Evolutionary conservation across 1,140 invertebrate genomes (phyloP).

Genomic region (Chionoecetes opilio): DNA sequence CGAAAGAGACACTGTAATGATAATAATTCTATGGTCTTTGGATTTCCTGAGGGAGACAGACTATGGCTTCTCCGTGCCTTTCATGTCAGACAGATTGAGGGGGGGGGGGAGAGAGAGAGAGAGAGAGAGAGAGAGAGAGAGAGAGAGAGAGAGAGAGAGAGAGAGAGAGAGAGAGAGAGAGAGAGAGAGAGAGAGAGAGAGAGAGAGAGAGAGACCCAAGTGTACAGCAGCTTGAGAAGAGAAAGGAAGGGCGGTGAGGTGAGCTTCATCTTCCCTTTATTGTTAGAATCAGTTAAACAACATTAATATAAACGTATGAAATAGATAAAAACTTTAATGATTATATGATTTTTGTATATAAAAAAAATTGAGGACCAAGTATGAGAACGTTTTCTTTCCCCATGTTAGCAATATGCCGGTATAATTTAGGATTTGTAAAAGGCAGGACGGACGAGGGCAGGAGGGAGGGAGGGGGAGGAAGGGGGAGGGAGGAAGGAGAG

Average conservation of each 20-base stretch:
- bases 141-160: background rate
- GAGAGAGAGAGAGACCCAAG: background rate
- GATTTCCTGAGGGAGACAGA: background rate
- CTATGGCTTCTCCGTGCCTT: slow-evolving; percentile 1
- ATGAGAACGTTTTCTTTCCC: background rate
- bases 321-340: background rate
- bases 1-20: no score
- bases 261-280: background rate
- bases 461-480: no score
- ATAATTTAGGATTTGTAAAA: background rate
- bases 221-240: background rate
- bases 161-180: background rate
- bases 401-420: background rate
- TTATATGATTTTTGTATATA: background rate
- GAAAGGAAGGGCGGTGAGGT: background rate
- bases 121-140: background rate
- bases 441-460: background rate
- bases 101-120: no score
- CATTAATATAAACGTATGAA: background rate
- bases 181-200: background rate
- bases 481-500: no score
- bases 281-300: background rate
- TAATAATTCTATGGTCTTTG: background rate
- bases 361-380: background rate
- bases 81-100: background rate